Base-by-base conservation (phyloP, 2,888 invertebrate genomes). In the Drosophila tripunctata region DNA sequence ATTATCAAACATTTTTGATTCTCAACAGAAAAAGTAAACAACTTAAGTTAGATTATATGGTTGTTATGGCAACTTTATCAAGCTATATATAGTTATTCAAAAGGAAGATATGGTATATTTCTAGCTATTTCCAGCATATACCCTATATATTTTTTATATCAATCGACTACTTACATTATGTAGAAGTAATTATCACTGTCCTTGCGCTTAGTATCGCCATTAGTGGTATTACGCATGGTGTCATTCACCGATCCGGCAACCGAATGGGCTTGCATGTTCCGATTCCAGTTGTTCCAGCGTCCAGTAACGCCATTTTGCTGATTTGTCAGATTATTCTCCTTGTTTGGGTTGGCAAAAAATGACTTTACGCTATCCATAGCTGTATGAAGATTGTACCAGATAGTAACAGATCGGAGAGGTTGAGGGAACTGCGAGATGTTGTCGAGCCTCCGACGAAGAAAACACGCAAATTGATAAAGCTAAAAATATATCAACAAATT, bases 81-180 rank as follows among this genome's bases (percentile, higher is more conserved):
- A 14, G 22, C 31, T 31, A 41, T 33, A 4, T 22, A 24, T 31
- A n/a, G 14, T 19, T 30, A 14, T 19, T 31, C n/a, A n/a, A n/a
- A n/a, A n/a, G n/a, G n/a, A n/a, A n/a, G n/a, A n/a, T n/a, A n/a
- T n/a, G n/a, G n/a, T n/a, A n/a, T n/a, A n/a, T n/a, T n/a, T n/a
- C n/a, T n/a, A n/a, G n/a, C n/a, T n/a, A n/a, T n/a, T n/a, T n/a
- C n/a, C n/a, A n/a, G n/a, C n/a, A n/a, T n/a, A n/a, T n/a, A n/a
- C n/a, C n/a, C n/a, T n/a, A n/a, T n/a, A n/a, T n/a, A n/a, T n/a
- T n/a, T n/a, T n/a, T 27, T 4, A 19, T 30, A 1, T 4, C 4
- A n/a, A n/a, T n/a, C n/a, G n/a, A n/a, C 3, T n/a, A 90, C 91
- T 91, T 75, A 91, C 91, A 91, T 89, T 56, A 91, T 90, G 68